Evolutionary conservation across 2,888 invertebrate species (phyloP).

Genomic region (Andrena marginata): DNA sequence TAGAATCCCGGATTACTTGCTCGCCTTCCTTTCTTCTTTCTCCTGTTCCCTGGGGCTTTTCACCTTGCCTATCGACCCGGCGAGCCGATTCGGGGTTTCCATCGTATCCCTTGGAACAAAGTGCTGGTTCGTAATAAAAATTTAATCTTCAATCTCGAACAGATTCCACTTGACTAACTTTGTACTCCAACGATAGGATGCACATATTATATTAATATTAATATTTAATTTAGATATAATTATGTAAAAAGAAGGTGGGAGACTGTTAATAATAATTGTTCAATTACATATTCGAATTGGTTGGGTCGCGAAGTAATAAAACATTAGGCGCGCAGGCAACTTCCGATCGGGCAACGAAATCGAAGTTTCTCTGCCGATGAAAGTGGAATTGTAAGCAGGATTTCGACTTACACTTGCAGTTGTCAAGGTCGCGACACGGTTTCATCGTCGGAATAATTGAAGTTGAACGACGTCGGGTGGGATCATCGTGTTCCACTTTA

Average conservation of each 20-base stretch:
- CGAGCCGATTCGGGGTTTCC: background rate
- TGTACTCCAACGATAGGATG: background rate
- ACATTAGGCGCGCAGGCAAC: background rate
- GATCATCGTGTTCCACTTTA: slow-evolving; percentile 44
- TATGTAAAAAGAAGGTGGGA: background rate
- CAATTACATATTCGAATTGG: background rate
- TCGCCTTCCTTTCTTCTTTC: slow-evolving; percentile 28
- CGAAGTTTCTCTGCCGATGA: slow-evolving; percentile 49
- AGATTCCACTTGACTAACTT: background rate
- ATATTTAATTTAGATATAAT: background rate
- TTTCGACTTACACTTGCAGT: slow-evolving; percentile 36
- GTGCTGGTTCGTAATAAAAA: background rate
- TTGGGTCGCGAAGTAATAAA: background rate
- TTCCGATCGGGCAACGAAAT: slow-evolving; percentile 30
- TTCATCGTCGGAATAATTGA: slow-evolving; percentile 35
- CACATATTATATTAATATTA: background rate
- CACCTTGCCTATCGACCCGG: slow-evolving; percentile 2
- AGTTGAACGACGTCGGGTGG: slow-evolving; percentile 6
- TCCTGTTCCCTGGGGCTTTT: background rate
- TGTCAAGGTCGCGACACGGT: slow-evolving; percentile 61
- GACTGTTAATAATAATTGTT: background rate
- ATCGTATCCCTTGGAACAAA: no score
- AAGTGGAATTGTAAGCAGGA: slow-evolving; percentile 48
- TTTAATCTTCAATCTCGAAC: background rate
- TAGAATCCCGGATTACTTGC: slow-evolving; percentile 54